Evolutionary conservation across 2,888 invertebrate species (phyloP).

Genomic region (Drosophila koepferae): DNA sequence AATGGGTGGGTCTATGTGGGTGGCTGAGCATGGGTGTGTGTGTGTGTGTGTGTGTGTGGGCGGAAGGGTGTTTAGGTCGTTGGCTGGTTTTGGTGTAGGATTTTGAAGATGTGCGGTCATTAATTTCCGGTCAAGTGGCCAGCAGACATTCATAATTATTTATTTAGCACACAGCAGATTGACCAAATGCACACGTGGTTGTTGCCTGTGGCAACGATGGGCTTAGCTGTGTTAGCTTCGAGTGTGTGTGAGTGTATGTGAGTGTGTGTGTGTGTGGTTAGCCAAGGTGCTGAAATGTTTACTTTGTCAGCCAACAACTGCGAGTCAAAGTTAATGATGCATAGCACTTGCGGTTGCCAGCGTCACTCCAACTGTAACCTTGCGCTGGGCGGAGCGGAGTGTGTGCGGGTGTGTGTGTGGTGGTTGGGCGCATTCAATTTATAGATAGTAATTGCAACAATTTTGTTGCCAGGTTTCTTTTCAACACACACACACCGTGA

Average conservation of each 20-base stretch:
- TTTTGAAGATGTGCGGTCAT: constrained; percentile 64
- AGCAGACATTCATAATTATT: constrained; percentile 79
- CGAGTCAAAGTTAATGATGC: constrained; percentile 78
- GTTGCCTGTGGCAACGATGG: constrained; percentile 25
- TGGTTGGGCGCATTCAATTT: constrained; percentile 51
- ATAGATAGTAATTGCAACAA: constrained; percentile 74
- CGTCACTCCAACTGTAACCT: constrained; percentile 1
- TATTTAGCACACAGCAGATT: constrained; percentile 75
- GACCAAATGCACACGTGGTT: constrained; percentile 74
- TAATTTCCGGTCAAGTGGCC: constrained; percentile 79
- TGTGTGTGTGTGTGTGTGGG: background rate
- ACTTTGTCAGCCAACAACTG: constrained; percentile 69
- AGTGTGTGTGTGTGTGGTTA: constrained; percentile 61
- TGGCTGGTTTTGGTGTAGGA: constrained; percentile 1
- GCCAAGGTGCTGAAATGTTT: constrained; percentile 78
- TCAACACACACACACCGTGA: constrained; percentile 22
- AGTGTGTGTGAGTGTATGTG: constrained; percentile 26
- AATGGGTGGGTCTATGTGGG: background rate
- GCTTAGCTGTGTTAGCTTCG: constrained; percentile 57
- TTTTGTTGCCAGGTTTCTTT: constrained; percentile 52
- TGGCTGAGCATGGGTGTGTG: background rate
- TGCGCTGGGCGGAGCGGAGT: background rate
- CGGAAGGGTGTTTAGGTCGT: background rate
- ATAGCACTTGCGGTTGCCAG: constrained; percentile 64
- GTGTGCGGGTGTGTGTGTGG: constrained; percentile 4